Conservation (phyloP, 2,797 vertebrate genomes). For the Xenopus petersii region DNA sequence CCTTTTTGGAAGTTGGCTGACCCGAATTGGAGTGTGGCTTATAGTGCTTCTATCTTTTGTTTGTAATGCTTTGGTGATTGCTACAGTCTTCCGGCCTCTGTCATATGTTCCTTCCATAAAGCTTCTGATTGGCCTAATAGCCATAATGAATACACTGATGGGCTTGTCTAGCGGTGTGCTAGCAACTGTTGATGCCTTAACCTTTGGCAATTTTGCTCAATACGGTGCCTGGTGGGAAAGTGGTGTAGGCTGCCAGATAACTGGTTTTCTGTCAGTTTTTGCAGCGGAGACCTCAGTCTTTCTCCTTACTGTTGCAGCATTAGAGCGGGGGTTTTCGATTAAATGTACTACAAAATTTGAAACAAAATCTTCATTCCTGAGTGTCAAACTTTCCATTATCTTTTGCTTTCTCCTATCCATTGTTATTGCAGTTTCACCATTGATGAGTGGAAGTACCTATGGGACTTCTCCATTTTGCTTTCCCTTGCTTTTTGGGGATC, state of each 20-base stretch:
- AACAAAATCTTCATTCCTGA: slow-evolving; percentile 57
- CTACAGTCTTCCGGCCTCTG: slow-evolving; percentile 74
- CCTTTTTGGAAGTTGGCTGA: slow-evolving; percentile 87
- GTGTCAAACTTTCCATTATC: slow-evolving; percentile 56
- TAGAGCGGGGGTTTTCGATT: slow-evolving; percentile 75
- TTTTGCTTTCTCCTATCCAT: slow-evolving; percentile 75
- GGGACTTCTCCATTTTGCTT: slow-evolving; percentile 80
- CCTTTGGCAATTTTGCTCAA: slow-evolving; percentile 82
- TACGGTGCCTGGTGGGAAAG: slow-evolving; percentile 84
- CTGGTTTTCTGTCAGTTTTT: slow-evolving; percentile 82
- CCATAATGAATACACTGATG: slow-evolving; percentile 77
- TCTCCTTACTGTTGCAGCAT: slow-evolving; percentile 80
- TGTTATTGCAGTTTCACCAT: slow-evolving; percentile 70
- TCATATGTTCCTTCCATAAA: slow-evolving; percentile 70
- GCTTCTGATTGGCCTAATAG: slow-evolving; percentile 80
- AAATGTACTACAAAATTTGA: slow-evolving; percentile 60
- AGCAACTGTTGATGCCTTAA: slow-evolving; percentile 79
- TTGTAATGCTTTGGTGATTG: slow-evolving; percentile 79
- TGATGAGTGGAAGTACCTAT: slow-evolving; percentile 70
- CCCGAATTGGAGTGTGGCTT: slow-evolving; percentile 86
- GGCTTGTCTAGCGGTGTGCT: slow-evolving; percentile 78
- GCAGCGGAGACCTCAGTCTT: slow-evolving; percentile 84
- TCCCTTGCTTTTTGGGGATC: slow-evolving; percentile 74
- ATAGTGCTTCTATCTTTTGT: slow-evolving; percentile 75
- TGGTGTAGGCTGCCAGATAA: slow-evolving; percentile 77